phyloP scores from a whole-genome alignment of 1,140 invertebrate species.

The Drepana arcuata region DNA sequence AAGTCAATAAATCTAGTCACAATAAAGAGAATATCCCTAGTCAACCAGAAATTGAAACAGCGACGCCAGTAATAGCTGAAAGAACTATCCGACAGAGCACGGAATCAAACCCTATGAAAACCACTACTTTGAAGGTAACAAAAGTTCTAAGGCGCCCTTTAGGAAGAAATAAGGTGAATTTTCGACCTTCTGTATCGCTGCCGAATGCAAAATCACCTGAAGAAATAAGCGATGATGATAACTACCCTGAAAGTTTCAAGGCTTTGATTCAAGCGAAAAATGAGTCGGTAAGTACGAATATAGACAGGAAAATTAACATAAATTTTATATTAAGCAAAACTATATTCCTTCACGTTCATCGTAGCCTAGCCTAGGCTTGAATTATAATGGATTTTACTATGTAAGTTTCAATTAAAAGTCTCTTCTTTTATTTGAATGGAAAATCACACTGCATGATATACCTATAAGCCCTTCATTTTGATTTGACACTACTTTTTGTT shows the following conservation, averaged over 20 bases:
- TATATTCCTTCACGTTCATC: too few species aligned
- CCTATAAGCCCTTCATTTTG: too few species aligned
- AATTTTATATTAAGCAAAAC: not conserved
- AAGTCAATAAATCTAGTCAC: conserved; percentile 50
- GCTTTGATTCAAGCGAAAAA: conserved; percentile 63
- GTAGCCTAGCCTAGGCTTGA: too few species aligned
- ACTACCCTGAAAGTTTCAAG: conserved; percentile 64
- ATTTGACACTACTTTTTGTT: too few species aligned
- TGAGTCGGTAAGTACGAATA: conserved; percentile 48
- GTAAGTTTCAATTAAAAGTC: too few species aligned
- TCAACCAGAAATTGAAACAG: conserved; percentile 32
- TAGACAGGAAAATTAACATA: not conserved
- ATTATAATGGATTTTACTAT: too few species aligned
- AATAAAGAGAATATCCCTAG: conserved; percentile 38
- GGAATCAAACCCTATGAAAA: conserved; percentile 24
- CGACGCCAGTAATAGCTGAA: conserved; percentile 17
- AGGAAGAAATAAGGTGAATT: conserved; percentile 29
- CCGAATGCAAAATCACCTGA: conserved; percentile 37
- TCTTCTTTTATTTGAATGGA: too few species aligned
- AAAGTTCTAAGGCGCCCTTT: conserved; percentile 47
- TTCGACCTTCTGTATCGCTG: conserved; percentile 19
- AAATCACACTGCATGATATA: too few species aligned
- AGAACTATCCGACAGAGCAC: conserved; percentile 27
- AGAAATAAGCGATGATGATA: conserved; percentile 60
- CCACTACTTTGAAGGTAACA: conserved; percentile 30